Evolutionary conservation across 2,113 vertebrate species (phyloP).

Genomic region (Calidris pygmaea): DNA sequence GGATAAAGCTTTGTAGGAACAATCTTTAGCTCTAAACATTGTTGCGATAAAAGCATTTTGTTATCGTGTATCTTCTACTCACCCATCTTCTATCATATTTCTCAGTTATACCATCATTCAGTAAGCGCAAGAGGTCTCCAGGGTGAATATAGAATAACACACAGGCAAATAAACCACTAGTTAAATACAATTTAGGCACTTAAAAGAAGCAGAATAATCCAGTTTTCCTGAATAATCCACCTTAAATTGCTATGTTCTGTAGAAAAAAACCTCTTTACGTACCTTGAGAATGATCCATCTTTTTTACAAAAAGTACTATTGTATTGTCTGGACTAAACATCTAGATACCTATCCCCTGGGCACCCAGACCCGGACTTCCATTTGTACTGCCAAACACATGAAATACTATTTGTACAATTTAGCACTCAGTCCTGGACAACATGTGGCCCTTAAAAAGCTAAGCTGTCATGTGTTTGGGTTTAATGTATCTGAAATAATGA

Average conservation of each 20-base stretch:
- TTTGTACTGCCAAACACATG: background rate
- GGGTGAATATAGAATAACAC: background rate
- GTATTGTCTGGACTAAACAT: background rate
- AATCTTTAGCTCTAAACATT: background rate
- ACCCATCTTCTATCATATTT: background rate
- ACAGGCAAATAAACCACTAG: background rate
- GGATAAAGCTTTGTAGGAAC: background rate
- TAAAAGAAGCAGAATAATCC: background rate
- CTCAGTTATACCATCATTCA: background rate
- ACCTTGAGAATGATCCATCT: background rate
- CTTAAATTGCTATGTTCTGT: background rate
- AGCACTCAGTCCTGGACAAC: background rate
- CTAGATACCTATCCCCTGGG: background rate
- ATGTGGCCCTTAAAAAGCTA: background rate
- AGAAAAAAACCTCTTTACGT: background rate
- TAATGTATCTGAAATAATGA: background rate
- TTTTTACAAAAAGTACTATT: background rate
- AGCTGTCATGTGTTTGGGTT: background rate
- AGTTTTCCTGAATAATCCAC: background rate
- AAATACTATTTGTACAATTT: background rate
- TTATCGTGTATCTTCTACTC: background rate
- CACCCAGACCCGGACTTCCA: background rate
- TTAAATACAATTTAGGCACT: background rate
- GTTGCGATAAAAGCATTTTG: background rate
- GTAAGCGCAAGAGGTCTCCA: background rate